These are phyloP conservation scores for Drosophila neocordata DNA, from an alignment of 1,140 invertebrate genomes.

Conservation along the genomic window DNA sequence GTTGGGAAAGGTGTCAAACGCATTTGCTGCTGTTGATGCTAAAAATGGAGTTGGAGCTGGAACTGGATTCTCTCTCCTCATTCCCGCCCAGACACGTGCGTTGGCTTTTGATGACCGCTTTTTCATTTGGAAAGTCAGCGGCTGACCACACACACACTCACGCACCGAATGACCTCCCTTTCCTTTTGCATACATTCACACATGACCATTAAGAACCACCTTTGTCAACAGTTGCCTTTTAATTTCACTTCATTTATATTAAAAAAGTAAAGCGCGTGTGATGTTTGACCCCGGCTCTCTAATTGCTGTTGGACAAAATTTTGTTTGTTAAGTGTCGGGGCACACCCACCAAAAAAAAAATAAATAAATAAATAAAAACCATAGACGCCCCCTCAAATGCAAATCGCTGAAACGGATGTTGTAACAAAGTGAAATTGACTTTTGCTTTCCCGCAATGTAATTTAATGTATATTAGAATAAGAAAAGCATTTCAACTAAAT, in stretches of 20 bases:
- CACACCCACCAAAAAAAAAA: slow-evolving; percentile 50
- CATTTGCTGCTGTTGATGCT: slow-evolving; percentile 51
- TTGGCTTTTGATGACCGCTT: slow-evolving; percentile 58
- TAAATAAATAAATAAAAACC: slow-evolving; percentile 12
- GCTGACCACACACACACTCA: slow-evolving; percentile 13
- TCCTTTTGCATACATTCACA: slow-evolving; percentile 17
- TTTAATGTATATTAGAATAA: background rate
- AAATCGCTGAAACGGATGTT: slow-evolving; percentile 33
- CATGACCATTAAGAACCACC: slow-evolving; percentile 32
- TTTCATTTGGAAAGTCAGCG: slow-evolving; percentile 31
- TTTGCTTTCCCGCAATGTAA: slow-evolving; percentile 35
- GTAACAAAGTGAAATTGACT: slow-evolving; percentile 22
- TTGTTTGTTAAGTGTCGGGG: slow-evolving; percentile 66
- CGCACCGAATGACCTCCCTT: slow-evolving; percentile 31
- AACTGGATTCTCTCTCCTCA: slow-evolving; percentile 24
- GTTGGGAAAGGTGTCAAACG: slow-evolving; percentile 66
- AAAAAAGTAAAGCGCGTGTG: slow-evolving; percentile 51
- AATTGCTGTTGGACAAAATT: slow-evolving; percentile 64
- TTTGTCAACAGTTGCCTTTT: slow-evolving; percentile 79
- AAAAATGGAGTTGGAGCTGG: background rate
- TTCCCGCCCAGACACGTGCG: slow-evolving; percentile 67
- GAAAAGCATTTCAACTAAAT: background rate
- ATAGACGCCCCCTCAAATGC: slow-evolving; percentile 38
- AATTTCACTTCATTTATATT: slow-evolving; percentile 78
- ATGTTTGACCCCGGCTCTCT: slow-evolving; percentile 32